phyloP scores from a whole-genome alignment of 1,140 invertebrate genomes.

The Teleogryllus occipitalis region DNA sequence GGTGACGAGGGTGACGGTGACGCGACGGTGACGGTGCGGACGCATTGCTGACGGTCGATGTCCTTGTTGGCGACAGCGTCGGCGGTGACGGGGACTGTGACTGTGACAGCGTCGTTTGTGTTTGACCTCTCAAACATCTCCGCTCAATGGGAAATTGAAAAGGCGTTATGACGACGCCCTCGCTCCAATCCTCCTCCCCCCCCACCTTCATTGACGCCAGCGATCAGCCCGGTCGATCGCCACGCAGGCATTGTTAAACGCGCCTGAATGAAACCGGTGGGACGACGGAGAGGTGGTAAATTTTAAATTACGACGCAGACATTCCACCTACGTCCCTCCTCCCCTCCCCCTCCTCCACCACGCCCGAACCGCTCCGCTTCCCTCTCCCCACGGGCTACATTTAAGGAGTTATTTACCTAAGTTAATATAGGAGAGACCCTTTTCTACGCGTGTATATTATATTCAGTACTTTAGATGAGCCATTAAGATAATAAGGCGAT shows the following conservation, averaged over 20 bases:
- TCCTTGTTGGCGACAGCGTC: no score
- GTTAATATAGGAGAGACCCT: constrained; percentile 6
- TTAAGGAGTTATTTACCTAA: constrained; percentile 12
- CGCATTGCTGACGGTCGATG: no score
- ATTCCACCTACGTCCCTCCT: constrained; percentile 6
- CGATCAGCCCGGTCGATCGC: not conserved
- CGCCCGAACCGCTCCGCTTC: no score
- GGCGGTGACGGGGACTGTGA: no score
- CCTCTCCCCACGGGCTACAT: not conserved
- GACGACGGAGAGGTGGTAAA: constrained; percentile 8
- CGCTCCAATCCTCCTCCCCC: no score
- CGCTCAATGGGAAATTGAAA: not conserved
- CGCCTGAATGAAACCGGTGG: not conserved
- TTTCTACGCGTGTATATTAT: constrained; percentile 12
- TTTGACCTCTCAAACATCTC: not conserved
- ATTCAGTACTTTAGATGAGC: constrained; percentile 13
- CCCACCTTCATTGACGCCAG: not conserved
- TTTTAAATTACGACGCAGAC: constrained; percentile 7
- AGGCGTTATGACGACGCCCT: not conserved
- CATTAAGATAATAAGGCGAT: constrained; percentile 12
- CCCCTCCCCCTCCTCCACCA: no score
- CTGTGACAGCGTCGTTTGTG: no score
- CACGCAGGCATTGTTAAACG: not conserved
- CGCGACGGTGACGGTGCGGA: no score
- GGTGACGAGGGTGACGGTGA: no score